Evolutionary conservation across 53 echinoderm and acorn worm genomes (phyloP), one percentile per base, ranked within the genome.

Genomic region (Mesocentrotus franciscanus): DNA sequence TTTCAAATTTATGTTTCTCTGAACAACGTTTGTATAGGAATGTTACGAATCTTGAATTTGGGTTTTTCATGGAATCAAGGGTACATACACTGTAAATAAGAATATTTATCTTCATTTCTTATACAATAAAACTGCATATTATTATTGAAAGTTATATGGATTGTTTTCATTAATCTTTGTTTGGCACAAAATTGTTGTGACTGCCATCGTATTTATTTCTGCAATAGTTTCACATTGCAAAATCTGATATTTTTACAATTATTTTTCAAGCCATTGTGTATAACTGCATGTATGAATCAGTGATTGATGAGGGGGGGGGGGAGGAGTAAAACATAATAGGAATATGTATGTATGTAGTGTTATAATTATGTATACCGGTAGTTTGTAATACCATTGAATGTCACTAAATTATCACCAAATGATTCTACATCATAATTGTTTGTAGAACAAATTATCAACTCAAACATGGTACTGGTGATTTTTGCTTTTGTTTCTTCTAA

Each of bases 161-260:
- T 81, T 81, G 81, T 81, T 81, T 81, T 81, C 81, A 81, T 74
- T 74, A 0, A 30, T 29, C 32, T 30, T 30, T 11, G 18, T 66
- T 74, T 74, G 32, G 32, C 32, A 30, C 32, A 30, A 9, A 74
- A 8, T 71, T 71, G 70, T 70, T 70, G 8, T 33, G 34, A 78
- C 81, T 81, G 81, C 81, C 81, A 81, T 17, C 9, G 33, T 81
- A 81, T 81, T 42, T 42, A 81, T 81, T 81, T 39, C 42, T 18
- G 9, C 36, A 17, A 18, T 81, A 20, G 33, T 81, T 81, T 79
- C 20, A 79, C 39, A n/a, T 17, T 79, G 32, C 39, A 75, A 30
- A 12, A 30, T 75, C 75, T 75, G 11, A 29, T 75, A 75, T 75
- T 75, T 75, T 13, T 29, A 20, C 22, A 66, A 66, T 20, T 61